Evolutionary conservation across 1,140 invertebrate species (phyloP), one percentile per base, ranked within the genome.

Genomic region (Lepidostoma basale): DNA sequence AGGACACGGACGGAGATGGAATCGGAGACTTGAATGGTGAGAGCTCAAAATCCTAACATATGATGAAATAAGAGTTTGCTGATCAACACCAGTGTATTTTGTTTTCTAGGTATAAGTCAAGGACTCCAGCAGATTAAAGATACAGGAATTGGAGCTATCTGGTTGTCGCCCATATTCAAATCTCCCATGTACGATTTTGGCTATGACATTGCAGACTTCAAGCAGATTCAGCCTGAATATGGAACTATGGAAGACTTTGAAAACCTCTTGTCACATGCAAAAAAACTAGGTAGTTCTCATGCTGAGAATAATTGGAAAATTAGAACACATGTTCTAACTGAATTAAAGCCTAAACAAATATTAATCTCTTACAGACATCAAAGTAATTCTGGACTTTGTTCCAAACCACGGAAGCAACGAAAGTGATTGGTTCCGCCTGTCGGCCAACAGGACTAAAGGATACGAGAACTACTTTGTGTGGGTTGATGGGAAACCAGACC

Each of bases 401-500:
- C 88, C 89, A 28, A 90, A 91, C 76, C 88, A 90, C 74, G 85
- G 87, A 9, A 90, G 89, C 69, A 87, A 90, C 72, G 83, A 89
- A 72, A 89, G 89, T 75, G 81, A 85, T 54, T 93, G 90, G 90
- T 92, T 92, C 75, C 72, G 84, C 44, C 81, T 86, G 56, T 90
- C 89, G 25, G 76, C 83, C 12, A 79, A 79, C 33, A 80, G 79
- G 10, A 82, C 88, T 36, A 80, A 85, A 25, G 84, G 84, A n/a
- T 90, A 88, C 73, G 84, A 82, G 62, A 84, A 91, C 74, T 91
- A 87, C 74, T 91, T 90, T 77, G 77, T 91, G 25, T 91, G 90
- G 89, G 84, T 83, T 74, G 83, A 86, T 62, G 84, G 82, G 4
- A 80, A 80, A 62, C 73, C 78, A 40, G 81, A 84, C 47, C 77